Evolutionary conservation across 2,113 vertebrate genomes (phyloP).

Genomic region (Triplophysa rosa): DNA sequence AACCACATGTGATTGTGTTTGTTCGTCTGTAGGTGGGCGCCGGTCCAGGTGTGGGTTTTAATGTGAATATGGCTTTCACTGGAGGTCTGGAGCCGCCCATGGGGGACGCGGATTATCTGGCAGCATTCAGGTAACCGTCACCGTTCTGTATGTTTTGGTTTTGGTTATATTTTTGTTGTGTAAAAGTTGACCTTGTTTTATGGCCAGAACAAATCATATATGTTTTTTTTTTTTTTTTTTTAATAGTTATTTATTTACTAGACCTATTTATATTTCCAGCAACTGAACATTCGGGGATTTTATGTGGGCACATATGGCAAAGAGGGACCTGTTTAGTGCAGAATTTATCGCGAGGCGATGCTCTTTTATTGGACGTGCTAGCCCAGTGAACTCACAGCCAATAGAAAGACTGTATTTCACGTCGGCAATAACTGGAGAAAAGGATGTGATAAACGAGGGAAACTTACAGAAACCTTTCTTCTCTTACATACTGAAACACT

Average conservation of each 20-base stretch:
- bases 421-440: neutral
- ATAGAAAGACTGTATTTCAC: conserved; percentile 12
- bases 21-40: conserved; percentile 81
- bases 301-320: conserved; percentile 15
- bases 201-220: neutral
- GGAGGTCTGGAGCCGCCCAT: conserved; percentile 95
- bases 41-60: conserved; percentile 89
- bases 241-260: neutral
- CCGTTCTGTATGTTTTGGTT: neutral
- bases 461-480: neutral
- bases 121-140: conserved; percentile 87
- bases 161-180: neutral
- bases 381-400: neutral
- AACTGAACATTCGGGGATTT: neutral
- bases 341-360: neutral
- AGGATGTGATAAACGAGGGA: conserved; percentile 6
- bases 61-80: conserved; percentile 96
- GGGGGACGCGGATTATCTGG: conserved; percentile 90
- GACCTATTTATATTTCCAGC: neutral
- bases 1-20: neutral
- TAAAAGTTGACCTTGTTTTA: neutral
- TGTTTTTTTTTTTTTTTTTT: neutral
- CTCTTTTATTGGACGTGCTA: conserved; percentile 5
- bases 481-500: neutral
- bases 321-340: neutral